Evolutionary conservation across 2,113 vertebrate species (phyloP), one percentile per base, ranked within the genome.

Genomic region (Equus quagga): DNA sequence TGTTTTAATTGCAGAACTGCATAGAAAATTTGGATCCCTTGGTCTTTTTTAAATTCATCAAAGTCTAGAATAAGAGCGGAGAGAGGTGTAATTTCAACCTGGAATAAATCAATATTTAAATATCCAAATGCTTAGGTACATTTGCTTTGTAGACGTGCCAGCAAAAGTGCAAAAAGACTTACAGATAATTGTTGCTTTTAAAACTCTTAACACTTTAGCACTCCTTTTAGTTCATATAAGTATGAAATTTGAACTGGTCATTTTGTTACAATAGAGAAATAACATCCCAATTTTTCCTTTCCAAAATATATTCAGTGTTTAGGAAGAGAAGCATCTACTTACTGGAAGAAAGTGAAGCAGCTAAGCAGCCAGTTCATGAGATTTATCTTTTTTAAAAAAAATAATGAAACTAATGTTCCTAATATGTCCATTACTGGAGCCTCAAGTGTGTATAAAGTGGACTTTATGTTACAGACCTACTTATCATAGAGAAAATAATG

Each of bases 141-240:
- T 98, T 98, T 96, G 97, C 96, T 98, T 98, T 98, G 96, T 97
- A 97, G 84, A 89, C 96, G 96, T 98, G 95, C 94, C 98, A 98
- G 98, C 97, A 96, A 92, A 98, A 98, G 97, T 98, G 82, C 92
- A 98, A 97, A 97, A 82, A 98, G 41, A 98, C 91, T 97, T 98
- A 85, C 82, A 96, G 96, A 86, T 97, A 97, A 98, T 98, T 96
- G 81, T 98, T 98, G 89, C 94, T 98, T 98, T 75, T 97, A 97
- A 98, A 98, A 98, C 96, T 96, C 81, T 76, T 98, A 96, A 96
- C 76, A 84, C 69, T 94, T 94, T 97, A 98, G 72, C 70, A 86
- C 56, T 98, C 84, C 94, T 96, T 98, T 98, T 96, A 98, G 97
- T 96, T 95, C 86, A 96, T 70, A 36, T 94, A 96, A 96, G 93